Evolutionary conservation across 2,888 invertebrate genomes (phyloP), one percentile per base, ranked within the genome.

Genomic region (Atrina japonica): DNA sequence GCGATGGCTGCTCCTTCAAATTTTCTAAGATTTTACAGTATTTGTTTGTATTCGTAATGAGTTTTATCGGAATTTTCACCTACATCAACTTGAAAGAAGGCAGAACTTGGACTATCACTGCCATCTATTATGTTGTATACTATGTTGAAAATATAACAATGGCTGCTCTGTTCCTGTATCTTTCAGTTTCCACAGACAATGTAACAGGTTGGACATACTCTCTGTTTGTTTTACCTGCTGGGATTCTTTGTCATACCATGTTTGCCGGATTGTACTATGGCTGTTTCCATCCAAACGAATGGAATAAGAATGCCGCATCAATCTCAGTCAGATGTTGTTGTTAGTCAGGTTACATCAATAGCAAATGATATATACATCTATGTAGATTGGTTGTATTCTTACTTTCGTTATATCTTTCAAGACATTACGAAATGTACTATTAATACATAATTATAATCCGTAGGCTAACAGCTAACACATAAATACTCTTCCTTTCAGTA

Each of bases 71-170:
- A 35, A 52, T 72, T 25, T 67, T 72, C 52, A 55, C 63, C 25
- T 72, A 53, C 29, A 61, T 72, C 35, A 72, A 72, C 27, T 41
- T 72, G 30, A 61, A 55, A 5, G 71, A 66, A 14, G 63, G 71
- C 21, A 29, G 41, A 18, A 67, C 71, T 16, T 49, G 49, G 30
- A 56, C 45, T 16, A 52, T 27, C 23, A 40, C 52, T 27, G 25
- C 61, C 1, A 43, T 72, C 5, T 72, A 45, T 45, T 72, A 67
- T 25, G 40, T 49, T n/a, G 63, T 72, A 9, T 72, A 58, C 30
- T 72, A 72, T 25, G 40, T 41, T 16, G 71, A 72, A 55, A 72
- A 72, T n/a, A 30, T 63, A 21, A 14, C 58, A 16, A 72, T 72
- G 56, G n/a, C 41, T 41, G 50, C 45, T 3, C 40, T 72, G 43